phyloP scores from a whole-genome alignment of 2,113 vertebrate species.

The Holacanthus passer region DNA sequence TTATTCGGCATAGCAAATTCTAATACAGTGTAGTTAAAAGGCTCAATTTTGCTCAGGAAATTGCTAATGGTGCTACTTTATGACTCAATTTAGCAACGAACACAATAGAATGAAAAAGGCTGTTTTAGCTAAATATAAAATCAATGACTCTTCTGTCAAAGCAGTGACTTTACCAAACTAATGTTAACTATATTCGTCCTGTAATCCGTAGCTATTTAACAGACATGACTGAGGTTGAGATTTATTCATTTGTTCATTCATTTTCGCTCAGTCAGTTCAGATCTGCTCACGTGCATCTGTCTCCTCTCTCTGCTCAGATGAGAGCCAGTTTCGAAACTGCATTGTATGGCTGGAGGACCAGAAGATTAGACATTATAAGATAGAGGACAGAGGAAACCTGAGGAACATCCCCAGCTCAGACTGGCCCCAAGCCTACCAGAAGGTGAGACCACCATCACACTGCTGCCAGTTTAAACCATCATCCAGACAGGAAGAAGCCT shows the following conservation, averaged over 20 bases:
- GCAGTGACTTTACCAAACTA: background rate
- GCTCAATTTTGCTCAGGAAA: background rate
- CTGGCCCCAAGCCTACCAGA: conserved; percentile 93
- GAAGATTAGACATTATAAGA: conserved; percentile 98
- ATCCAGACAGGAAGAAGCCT: background rate
- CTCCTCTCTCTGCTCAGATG: conserved; percentile 84
- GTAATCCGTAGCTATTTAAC: no score
- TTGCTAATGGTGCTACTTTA: no score
- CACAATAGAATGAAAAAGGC: accelerated
- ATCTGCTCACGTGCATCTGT: background rate
- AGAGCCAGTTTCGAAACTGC: conserved; percentile 97
- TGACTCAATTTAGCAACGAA: background rate
- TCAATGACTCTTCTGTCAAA: background rate
- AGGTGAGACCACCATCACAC: conserved; percentile 83
- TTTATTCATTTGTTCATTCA: background rate
- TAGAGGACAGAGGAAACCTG: conserved; percentile 95
- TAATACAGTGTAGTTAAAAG: background rate
- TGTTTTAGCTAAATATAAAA: no score
- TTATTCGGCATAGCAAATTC: background rate
- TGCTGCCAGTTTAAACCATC: background rate
- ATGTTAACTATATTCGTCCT: no score
- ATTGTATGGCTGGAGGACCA: conserved; percentile 99
- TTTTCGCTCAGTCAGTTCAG: no score
- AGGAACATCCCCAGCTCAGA: conserved; percentile 95
- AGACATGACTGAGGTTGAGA: no score